Percentiles rank a stretch among this genome's conserved stretches.
These are phyloP conservation scores for Glaucidium brasilianum DNA, from an alignment of 2,113 vertebrate genomes.

Conservation along the genomic window DNA sequence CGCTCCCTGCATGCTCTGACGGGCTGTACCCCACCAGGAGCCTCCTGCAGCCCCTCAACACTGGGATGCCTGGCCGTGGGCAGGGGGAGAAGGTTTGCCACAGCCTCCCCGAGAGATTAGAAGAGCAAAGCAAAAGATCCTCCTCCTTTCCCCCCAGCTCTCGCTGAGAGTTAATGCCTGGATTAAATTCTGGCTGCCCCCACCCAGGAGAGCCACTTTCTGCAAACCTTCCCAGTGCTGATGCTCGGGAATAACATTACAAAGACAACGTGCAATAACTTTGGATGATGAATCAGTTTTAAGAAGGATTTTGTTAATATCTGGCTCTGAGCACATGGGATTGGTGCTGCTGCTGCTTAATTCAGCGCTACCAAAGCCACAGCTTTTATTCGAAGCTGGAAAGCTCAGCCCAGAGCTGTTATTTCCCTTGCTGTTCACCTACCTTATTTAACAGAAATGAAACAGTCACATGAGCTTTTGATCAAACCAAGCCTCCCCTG, in stretches of 20 bases:
- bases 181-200: background rate
- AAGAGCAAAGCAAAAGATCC: background rate
- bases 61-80: fast-evolving
- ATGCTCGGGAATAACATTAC: background rate
- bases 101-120: background rate
- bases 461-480: background rate
- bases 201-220: background rate
- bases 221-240: background rate
- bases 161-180: background rate
- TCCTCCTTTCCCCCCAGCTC: background rate
- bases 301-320: background rate
- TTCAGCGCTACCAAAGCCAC: background rate
- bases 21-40: background rate
- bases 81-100: no score
- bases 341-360: background rate
- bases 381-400: fast-evolving
- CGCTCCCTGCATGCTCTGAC: background rate
- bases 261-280: background rate
- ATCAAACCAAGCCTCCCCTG: background rate
- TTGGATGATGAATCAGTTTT: background rate
- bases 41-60: background rate
- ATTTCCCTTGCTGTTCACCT: background rate
- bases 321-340: background rate
- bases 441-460: background rate
- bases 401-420: background rate